Conservation (phyloP, 2,113 vertebrate species). For the Condylura cristata region DNA sequence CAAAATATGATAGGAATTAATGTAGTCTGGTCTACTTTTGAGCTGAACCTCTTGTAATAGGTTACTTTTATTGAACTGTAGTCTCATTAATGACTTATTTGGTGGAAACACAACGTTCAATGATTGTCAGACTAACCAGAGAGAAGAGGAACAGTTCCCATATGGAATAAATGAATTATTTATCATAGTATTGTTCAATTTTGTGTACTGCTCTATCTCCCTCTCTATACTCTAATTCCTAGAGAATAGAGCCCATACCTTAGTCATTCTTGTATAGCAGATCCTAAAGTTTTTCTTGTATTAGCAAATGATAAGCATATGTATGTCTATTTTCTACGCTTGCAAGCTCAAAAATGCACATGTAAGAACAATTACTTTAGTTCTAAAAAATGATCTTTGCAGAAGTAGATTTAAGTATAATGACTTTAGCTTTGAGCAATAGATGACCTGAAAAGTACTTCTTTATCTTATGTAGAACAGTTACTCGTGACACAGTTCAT, state of each 20-base stretch:
- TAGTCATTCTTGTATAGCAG: background rate
- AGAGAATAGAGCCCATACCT: background rate
- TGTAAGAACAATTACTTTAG: background rate
- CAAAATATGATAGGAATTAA: background rate
- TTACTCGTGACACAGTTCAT: constrained; percentile 33
- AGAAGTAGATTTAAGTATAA: constrained; percentile 24
- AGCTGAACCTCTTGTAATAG: background rate
- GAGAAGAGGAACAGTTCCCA: background rate
- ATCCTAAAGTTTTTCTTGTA: background rate
- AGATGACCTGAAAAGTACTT: background rate
- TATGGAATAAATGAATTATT: background rate
- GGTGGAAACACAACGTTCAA: background rate
- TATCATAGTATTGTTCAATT: background rate
- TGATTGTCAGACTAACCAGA: background rate
- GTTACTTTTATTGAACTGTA: background rate
- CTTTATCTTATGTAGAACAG: constrained; percentile 43
- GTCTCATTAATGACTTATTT: background rate
- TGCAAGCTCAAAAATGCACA: background rate
- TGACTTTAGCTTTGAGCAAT: background rate
- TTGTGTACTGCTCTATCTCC: background rate
- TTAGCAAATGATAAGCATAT: background rate
- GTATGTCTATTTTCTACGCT: background rate
- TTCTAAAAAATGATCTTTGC: background rate
- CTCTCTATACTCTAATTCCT: background rate
- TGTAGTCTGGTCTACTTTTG: background rate